Conservation (phyloP, 2,113 vertebrate genomes). For the Nothocercus julius region DNA sequence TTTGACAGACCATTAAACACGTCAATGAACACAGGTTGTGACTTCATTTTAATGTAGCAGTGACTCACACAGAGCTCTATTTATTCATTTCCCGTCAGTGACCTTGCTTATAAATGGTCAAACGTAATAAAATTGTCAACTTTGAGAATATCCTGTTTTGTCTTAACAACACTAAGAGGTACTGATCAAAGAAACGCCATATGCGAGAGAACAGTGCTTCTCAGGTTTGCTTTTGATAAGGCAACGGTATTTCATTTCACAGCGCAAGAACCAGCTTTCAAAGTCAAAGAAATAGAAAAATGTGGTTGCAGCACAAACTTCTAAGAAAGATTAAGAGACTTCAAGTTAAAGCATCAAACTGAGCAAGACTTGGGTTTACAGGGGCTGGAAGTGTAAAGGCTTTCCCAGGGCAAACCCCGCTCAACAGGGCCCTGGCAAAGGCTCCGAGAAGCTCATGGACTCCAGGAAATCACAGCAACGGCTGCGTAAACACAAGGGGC, state of each 20-base stretch:
- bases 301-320: not conserved
- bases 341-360: not conserved
- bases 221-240: not conserved
- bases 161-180: not conserved
- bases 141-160: not conserved
- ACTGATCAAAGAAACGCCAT: not conserved
- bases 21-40: conserved; percentile 16
- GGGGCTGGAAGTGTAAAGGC: not conserved
- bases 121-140: not conserved
- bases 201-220: not conserved
- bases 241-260: not conserved
- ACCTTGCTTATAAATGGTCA: not conserved
- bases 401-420: not conserved
- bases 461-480: not conserved
- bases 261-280: not conserved
- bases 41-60: not conserved
- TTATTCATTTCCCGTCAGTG: conserved; percentile 4
- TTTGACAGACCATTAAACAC: not conserved
- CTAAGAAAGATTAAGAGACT: not conserved
- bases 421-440: not conserved
- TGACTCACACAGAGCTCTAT: conserved; percentile 50
- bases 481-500: not conserved
- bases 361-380: not conserved
- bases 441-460: not conserved
- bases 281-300: not conserved